Evolutionary conservation across 2,797 vertebrate species (phyloP), one percentile per base, ranked within the genome.

Genomic region (Catharus ustulatus): DNA sequence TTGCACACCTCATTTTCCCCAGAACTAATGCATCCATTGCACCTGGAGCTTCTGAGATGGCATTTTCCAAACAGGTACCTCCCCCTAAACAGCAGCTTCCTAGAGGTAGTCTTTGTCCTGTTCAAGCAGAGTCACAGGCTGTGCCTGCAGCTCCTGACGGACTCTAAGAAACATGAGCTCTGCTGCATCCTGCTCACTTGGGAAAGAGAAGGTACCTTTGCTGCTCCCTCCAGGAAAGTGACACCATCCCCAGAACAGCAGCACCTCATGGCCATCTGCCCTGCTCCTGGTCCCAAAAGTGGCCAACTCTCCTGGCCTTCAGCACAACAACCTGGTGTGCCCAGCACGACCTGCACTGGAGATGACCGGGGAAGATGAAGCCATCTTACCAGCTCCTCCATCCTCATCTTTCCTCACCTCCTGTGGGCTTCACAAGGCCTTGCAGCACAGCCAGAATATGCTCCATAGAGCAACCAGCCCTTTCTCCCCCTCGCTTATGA

Each of bases 271-370:
- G 23, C 10, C 55, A 79, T 15, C 43, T 3, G 1, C 10, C 29
- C 27, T 0, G 0, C 10, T 59, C 51, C 46, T 49, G 43, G 51
- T 6, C 49, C 46, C n/a, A 17, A 66, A 55, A 49, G 49, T 1
- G 4, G 34, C 36, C 52, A 73, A 16, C 9, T 34, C 43, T 61
- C 46, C 30, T 18, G 46, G 43, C 58, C 62, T 73, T 90, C 43
- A 84, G 46, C 30, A 49, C 27, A 45, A 57, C 54, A 38, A 11
- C 11, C 42, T 68, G 46, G 49, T 1, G 2, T 42, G 32, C 12
- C 0, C 0, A 19, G 40, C 8, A 49, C 0, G 0, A 79, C 57
- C 11, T 85, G 32, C 36, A 29, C 9, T 0, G 0, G 48, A 71
- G 52, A 18, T 21, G 45, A 54, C 21, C 8, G 15, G n/a, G 16